Percentiles rank a stretch among this genome's conserved stretches.
phyloP scores from a whole-genome alignment of 2,888 invertebrate species.

The Scaeva pyrastri region DNA sequence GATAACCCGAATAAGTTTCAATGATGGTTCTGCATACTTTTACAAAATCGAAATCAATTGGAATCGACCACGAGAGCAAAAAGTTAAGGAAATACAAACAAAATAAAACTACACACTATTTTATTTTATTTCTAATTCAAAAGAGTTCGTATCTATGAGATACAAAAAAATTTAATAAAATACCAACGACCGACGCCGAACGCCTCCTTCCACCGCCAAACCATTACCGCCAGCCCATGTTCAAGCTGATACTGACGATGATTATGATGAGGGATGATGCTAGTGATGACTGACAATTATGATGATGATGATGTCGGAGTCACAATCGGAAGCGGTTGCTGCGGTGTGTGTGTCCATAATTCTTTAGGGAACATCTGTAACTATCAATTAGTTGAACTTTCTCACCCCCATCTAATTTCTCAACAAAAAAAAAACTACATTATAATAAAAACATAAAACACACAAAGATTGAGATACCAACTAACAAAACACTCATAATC shows the following conservation, averaged over 20 bases:
- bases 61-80: constrained; percentile 27
- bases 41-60: constrained; percentile 47
- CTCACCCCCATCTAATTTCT: not conserved
- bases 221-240: not conserved
- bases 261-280: not conserved
- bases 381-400: constrained; percentile 29
- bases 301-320: constrained; percentile 34
- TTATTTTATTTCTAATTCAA: constrained; percentile 9
- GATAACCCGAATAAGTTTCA: constrained; percentile 47
- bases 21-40: constrained; percentile 23
- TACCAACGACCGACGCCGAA: not conserved
- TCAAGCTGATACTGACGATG: not conserved
- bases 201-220: not conserved
- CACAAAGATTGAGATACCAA: not conserved
- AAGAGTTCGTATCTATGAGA: not conserved
- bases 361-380: constrained; percentile 17
- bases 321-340: not conserved
- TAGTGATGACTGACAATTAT: constrained; percentile 27
- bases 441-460: too few species aligned
- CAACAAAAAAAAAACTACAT: not conserved
- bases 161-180: constrained; percentile 11
- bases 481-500: constrained; percentile 39
- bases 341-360: constrained; percentile 12
- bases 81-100: not conserved
- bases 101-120: not conserved